Conservation (phyloP, 2,113 vertebrate genomes). For the Urocynchramus pylzowi region DNA sequence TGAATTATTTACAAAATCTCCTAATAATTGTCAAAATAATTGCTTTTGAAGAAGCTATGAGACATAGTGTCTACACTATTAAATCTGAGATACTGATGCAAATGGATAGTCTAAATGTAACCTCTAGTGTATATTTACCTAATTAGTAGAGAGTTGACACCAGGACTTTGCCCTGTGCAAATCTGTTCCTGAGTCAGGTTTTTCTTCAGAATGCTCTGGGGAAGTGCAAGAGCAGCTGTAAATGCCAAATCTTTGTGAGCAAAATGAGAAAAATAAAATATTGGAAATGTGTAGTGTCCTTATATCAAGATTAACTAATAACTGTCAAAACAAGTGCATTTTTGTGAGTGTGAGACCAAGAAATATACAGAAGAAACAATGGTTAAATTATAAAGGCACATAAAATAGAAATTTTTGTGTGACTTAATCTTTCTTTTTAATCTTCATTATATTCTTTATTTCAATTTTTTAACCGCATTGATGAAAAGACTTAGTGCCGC, state of each 20-base stretch:
- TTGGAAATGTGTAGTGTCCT: background rate
- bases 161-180: background rate
- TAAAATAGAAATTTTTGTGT: background rate
- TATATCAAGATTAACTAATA: background rate
- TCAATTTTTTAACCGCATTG: background rate
- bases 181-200: background rate
- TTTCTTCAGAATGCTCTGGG: background rate
- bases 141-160: background rate
- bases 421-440: background rate
- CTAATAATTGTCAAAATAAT: slow-evolving; percentile 21
- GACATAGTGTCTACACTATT: background rate
- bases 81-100: background rate
- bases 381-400: background rate
- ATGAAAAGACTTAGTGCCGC: background rate
- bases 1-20: background rate
- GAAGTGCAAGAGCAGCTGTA: background rate
- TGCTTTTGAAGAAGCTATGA: background rate
- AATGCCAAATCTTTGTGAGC: background rate
- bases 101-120: background rate
- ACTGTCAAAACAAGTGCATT: background rate
- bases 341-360: background rate
- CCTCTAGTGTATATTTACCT: background rate
- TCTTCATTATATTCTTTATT: background rate
- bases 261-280: background rate
- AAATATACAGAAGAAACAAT: background rate